Base-by-base conservation (phyloP, 2,888 invertebrate species). In the Idaea straminata region DNA sequence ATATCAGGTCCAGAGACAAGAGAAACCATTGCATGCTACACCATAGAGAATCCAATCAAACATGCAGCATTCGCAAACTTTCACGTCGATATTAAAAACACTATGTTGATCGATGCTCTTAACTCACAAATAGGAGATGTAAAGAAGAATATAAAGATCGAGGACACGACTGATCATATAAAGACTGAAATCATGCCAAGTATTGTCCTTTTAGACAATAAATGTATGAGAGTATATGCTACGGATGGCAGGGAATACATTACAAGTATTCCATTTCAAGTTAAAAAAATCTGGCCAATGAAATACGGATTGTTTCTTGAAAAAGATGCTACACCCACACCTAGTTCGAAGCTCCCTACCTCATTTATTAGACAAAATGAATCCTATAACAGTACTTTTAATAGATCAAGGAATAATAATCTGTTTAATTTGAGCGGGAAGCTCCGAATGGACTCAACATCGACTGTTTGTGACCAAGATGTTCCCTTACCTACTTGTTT, bases 281-380 rank as follows among this genome's bases (percentile, higher is more conserved):
- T 98, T 1, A 95, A 96, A 62, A 95, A 95, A 77, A 94, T 97
- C 0, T 98, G 98, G 98, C 94, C 95, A 0, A 97, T 97, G 75
- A 96, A 96, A 79, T 97, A 95, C 88, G 98, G 98, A 4, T 94
- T 98, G 47, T 85, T 99, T 61, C 90, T 99, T 72, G 98, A 98
- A 85, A 96, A 96, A 73, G 94, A 95, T 66, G 92, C 94, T 1
- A 82, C 86, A 5, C 83, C 87, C 0, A 65, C 87, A 4, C 71
- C 79, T 7, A 87, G 89, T 16, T 88, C 92, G 0, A 66, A 85
- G 15, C 65, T 90, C 15, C 86, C 87, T 0, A 77, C 77, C 1
- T 92, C 92, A 0, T 87, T 91, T 67, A 67, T 84, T 3, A 89
- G 83, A 65, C 67, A 88, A 0, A 91, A 90, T n/a, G 91, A 92